Base-by-base conservation (phyloP, 2,888 invertebrate genomes). In the Lepidonotus clava region DNA sequence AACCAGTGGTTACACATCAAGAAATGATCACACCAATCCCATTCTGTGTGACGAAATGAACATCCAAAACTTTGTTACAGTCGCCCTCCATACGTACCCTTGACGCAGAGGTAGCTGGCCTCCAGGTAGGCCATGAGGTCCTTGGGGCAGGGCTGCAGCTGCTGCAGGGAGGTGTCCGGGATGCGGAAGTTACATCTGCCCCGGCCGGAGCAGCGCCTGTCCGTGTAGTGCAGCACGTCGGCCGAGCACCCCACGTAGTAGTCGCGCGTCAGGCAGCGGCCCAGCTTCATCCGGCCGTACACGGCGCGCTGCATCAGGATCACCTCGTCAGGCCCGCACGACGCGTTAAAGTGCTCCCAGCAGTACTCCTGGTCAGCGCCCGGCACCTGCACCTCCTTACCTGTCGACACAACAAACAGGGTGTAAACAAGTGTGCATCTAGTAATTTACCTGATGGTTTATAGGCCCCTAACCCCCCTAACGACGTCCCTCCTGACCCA, bases 301-400 rank as follows among this genome's bases (percentile, higher is more conserved):
- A 0, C 24, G 18, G 89, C 89, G 8, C 41, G n/a, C 40, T 24
- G 36, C 87, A 89, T 86, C 21, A 89, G 83, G n/a, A 89, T 28
- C 24, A 89, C 88, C 61, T 87, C 83, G 21, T 87, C 83, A 34
- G 67, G 71, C n/a, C 51, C 38, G 84, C 89, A 89, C 14, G 89
- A 84, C 4, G 88, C 87, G 34, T 87, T 87, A 86, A 89, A 89
- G 6, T 38, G 24, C 61, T 89, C 83, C 89, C 88, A 88, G 83
- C 88, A 88, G 83, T 87, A 87, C 91, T 88, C 88, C 34, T 94
- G 1, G 83, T 80, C 80, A 28, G 28, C n/a, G n/a, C n/a, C n/a
- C n/a, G n/a, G n/a, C n/a, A n/a, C n/a, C n/a, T n/a, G n/a, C n/a
- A n/a, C n/a, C n/a, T n/a, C n/a, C n/a, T n/a, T n/a, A n/a, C n/a